Percentiles rank a stretch among this genome's conserved stretches.
Conservation (phyloP, 2,113 vertebrate species). For the Martes martes region DNA sequence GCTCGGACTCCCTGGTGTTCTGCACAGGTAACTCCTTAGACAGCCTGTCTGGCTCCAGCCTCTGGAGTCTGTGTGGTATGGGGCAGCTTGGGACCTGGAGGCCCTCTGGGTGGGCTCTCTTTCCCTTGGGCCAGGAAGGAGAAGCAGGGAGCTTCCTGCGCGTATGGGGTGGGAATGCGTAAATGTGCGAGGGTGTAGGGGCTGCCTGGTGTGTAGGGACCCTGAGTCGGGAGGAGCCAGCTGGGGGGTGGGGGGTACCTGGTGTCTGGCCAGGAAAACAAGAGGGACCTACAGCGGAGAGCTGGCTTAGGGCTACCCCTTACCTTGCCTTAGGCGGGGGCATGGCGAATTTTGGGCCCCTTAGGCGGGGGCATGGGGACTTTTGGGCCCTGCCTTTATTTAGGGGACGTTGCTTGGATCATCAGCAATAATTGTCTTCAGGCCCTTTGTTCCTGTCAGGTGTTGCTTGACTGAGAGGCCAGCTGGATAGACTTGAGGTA, state of each 20-base stretch:
- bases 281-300: background rate
- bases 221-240: background rate
- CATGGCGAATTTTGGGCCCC: background rate
- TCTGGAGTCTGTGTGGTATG: background rate
- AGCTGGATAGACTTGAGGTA: background rate
- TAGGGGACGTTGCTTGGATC: background rate
- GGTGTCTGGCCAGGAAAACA: background rate
- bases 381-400: background rate
- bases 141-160: background rate
- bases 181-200: background rate
- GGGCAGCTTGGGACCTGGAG: background rate
- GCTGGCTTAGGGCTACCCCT: background rate
- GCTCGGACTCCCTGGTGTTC: background rate
- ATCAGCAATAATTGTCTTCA: background rate
- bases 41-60: background rate
- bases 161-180: background rate
- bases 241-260: background rate
- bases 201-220: background rate
- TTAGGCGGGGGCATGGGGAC: background rate
- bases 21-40: background rate
- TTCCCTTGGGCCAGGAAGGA: background rate
- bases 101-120: background rate
- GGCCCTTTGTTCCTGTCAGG: background rate
- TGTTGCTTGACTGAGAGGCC: background rate
- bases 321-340: background rate